These are phyloP conservation scores for Origma solitaria DNA, from an alignment of 2,113 vertebrate genomes.

Conservation along the genomic window DNA sequence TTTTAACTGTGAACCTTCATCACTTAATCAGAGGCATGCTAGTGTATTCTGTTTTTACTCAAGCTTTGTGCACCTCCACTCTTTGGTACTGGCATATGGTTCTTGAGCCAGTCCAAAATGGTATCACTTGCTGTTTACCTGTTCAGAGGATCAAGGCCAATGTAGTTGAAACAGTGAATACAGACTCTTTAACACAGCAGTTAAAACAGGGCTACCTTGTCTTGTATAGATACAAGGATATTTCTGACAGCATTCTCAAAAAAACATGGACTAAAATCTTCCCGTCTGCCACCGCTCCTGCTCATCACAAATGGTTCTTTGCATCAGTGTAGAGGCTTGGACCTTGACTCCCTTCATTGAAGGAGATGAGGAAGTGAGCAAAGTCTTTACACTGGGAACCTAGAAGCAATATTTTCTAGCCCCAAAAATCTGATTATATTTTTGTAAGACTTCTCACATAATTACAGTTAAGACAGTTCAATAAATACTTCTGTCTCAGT, in stretches of 20 bases:
- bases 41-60: not conserved
- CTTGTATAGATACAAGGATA: not conserved
- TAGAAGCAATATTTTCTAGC: not conserved
- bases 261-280: not conserved
- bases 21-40: not conserved
- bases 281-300: not conserved
- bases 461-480: not conserved
- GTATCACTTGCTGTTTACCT: not conserved
- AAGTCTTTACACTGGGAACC: not conserved
- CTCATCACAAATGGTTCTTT: not conserved
- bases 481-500: conserved; percentile 18
- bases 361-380: not conserved
- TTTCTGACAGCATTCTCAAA: not conserved
- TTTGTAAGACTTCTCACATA: conserved; percentile 19
- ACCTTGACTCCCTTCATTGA: not conserved
- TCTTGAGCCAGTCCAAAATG: not conserved
- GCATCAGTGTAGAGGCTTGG: not conserved
- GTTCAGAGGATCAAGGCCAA: not conserved
- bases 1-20: not conserved
- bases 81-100: not conserved
- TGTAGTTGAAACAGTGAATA: not conserved
- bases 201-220: not conserved
- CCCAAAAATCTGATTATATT: not conserved
- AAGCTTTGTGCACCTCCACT: not conserved
- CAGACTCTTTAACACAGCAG: not conserved